These are phyloP conservation scores for Sarcophaga rosellei DNA, from an alignment of 2,888 invertebrate species.

Conservation along the genomic window DNA sequence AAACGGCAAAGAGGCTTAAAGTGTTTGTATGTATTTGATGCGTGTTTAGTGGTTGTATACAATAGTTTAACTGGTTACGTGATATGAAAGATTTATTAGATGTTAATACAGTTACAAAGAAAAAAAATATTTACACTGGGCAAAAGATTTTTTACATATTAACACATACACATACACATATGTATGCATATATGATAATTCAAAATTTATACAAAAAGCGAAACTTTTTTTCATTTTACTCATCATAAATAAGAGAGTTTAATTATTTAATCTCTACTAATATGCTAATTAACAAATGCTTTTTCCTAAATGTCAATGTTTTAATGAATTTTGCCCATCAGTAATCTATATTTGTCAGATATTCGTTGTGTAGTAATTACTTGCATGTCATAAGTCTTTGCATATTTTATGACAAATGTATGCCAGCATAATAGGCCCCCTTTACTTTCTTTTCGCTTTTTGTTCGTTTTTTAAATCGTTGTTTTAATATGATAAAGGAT, in stretches of 20 bases:
- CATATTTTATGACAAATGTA: slow-evolving; percentile 11
- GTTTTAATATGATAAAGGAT: slow-evolving; percentile 49
- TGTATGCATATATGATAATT: neutral
- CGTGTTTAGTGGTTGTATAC: slow-evolving; percentile 59
- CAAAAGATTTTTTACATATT: too few species aligned
- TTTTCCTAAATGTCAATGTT: too few species aligned
- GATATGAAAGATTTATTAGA: slow-evolving; percentile 65
- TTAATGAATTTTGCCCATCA: too few species aligned
- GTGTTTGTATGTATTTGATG: slow-evolving; percentile 30
- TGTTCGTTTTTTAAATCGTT: slow-evolving; percentile 26
- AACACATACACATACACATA: too few species aligned
- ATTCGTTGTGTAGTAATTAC: neutral
- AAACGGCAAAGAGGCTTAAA: slow-evolving; percentile 32
- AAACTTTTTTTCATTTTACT: too few species aligned
- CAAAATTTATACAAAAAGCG: too few species aligned
- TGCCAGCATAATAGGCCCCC: neutral
- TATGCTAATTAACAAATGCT: too few species aligned
- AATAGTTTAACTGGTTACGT: slow-evolving; percentile 65
- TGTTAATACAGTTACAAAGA: slow-evolving; percentile 50
- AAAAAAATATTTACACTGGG: neutral
- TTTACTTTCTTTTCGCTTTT: neutral
- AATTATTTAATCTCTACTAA: too few species aligned
- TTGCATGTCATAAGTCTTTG: neutral
- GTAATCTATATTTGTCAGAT: too few species aligned
- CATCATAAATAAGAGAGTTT: too few species aligned